A percentile compares a stretch with the other conserved stretches of the same genome.
Evolutionary conservation across 2,113 vertebrate genomes (phyloP).

Genomic region (Trematomus loennbergii): DNA sequence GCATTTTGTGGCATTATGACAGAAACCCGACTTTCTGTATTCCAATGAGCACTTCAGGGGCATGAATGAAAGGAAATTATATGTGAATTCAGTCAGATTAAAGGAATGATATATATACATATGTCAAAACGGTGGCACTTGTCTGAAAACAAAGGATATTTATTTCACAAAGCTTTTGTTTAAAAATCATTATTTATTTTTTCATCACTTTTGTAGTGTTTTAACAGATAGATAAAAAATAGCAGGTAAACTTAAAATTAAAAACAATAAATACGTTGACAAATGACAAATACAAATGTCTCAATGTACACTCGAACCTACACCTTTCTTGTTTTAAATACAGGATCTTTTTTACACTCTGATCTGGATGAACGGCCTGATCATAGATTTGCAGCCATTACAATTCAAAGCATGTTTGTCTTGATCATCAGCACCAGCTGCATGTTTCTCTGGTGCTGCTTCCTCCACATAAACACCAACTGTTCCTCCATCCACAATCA

Average conservation of each 20-base stretch:
- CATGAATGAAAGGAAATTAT: neutral
- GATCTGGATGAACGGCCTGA: conserved; percentile 6
- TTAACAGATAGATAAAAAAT: conserved; percentile 19
- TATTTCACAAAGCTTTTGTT: conserved; percentile 25
- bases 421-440: neutral
- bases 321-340: neutral
- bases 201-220: neutral
- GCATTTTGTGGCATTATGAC: neutral
- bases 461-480: conserved; percentile 35
- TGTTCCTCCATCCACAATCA: conserved; percentile 21
- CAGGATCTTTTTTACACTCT: neutral
- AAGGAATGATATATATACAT: neutral
- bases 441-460: conserved; percentile 9
- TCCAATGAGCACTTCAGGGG: too few species aligned
- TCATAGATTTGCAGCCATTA: conserved; percentile 6
- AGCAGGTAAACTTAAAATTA: conserved; percentile 11
- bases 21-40: neutral
- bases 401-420: conserved; percentile 7
- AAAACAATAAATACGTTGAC: conserved; percentile 63
- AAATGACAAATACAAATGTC: neutral
- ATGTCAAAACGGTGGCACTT: conserved; percentile 7
- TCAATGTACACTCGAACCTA: neutral
- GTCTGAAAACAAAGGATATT: neutral
- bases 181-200: too few species aligned
- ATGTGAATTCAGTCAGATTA: too few species aligned